These are phyloP conservation scores for Luidia sarsii DNA, from an alignment of 53 echinoderm and acorn worm species.

Conservation along the genomic window DNA sequence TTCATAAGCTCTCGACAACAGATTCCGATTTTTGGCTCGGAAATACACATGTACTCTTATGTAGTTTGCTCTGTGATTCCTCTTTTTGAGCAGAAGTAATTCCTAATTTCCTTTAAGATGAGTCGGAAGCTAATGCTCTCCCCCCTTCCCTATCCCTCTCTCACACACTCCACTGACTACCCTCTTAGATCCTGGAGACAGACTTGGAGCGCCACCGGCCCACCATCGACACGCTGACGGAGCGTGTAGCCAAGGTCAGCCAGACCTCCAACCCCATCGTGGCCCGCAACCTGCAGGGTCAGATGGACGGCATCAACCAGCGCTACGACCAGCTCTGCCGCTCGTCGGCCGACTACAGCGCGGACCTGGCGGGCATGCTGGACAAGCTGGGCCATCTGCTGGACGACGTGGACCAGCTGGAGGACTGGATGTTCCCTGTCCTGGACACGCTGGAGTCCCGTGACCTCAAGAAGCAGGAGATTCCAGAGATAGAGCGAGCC, in stretches of 20 bases:
- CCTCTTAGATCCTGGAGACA: conserved; percentile 83
- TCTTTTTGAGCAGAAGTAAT: too few species aligned
- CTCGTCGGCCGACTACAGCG: conserved; percentile 57
- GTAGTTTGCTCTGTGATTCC: too few species aligned
- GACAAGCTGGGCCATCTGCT: conserved; percentile 73
- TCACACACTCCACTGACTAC: too few species aligned
- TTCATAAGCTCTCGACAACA: too few species aligned
- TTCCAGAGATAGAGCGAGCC: conserved; percentile 84
- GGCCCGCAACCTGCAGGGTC: conserved; percentile 74
- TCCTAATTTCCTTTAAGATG: too few species aligned
- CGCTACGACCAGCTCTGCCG: conserved; percentile 71
- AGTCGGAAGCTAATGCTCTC: too few species aligned
- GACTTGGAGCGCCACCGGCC: conserved; percentile 86
- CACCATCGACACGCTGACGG: conserved; percentile 75
- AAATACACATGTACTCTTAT: too few species aligned
- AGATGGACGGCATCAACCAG: conserved; percentile 77
- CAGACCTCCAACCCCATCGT: conserved; percentile 80
- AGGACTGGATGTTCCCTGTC: conserved; percentile 97
- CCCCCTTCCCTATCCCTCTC: too few species aligned
- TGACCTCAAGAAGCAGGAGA: conserved; percentile 91
- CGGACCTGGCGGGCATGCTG: conserved; percentile 81
- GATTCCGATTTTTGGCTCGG: too few species aligned
- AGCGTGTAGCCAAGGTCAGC: conserved; percentile 68
- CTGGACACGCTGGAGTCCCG: conserved; percentile 86
- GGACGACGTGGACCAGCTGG: conserved; percentile 87